Evolutionary conservation across 1,140 invertebrate species (phyloP).

Genomic region (Drosophila lini): DNA sequence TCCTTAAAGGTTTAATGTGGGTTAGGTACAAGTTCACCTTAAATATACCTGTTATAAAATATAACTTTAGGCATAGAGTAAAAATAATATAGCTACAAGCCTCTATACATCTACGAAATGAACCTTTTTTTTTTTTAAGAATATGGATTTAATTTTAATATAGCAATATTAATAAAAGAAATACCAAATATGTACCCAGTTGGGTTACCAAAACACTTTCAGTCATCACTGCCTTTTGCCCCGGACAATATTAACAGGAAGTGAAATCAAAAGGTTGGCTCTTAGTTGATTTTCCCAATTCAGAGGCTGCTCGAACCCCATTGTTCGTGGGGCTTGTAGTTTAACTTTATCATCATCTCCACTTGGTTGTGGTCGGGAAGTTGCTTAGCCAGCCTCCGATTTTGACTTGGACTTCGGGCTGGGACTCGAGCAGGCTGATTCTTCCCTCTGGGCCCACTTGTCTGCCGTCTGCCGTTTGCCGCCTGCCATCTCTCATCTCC

Average conservation of each 20-base stretch:
- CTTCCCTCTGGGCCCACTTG: slow-evolving; percentile 37
- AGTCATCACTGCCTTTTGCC: slow-evolving; percentile 2
- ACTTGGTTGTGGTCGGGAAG: slow-evolving; percentile 62
- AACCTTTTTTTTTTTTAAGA: neutral
- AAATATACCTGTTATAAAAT: neutral
- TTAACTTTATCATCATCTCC: slow-evolving; percentile 81
- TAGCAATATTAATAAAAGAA: neutral
- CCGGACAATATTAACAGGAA: slow-evolving; percentile 78
- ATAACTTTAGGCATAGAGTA: neutral
- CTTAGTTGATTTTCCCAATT: slow-evolving; percentile 80
- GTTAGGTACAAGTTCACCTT: neutral
- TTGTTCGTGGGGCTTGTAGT: slow-evolving; percentile 73
- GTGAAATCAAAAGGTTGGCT: slow-evolving; percentile 82
- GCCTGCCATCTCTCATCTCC: slow-evolving; percentile 36
- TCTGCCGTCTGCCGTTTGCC: slow-evolving; percentile 17
- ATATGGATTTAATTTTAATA: neutral
- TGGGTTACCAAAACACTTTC: neutral
- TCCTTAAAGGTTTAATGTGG: neutral
- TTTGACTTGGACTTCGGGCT: slow-evolving; percentile 24
- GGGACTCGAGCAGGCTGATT: slow-evolving; percentile 1
- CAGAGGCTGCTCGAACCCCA: slow-evolving; percentile 43
- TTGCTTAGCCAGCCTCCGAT: slow-evolving; percentile 38
- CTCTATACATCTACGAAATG: neutral
- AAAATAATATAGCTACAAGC: neutral
- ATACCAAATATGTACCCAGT: neutral